phyloP scores from a whole-genome alignment of 2,888 invertebrate genomes.

The Amorpha juglandis region DNA sequence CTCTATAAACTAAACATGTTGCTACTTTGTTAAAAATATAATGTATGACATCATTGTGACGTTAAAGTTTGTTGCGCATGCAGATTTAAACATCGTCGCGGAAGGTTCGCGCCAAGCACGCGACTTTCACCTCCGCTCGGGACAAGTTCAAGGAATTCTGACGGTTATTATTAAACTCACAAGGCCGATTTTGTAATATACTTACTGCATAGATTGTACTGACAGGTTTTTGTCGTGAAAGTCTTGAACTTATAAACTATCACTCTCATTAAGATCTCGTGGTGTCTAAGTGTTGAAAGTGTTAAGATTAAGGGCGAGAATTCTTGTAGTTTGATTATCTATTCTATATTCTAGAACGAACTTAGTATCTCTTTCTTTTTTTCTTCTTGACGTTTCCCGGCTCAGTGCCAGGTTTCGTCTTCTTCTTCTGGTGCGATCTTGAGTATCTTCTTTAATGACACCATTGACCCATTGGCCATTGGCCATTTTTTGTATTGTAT shows the following conservation, averaged over 20 bases:
- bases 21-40: too few species aligned
- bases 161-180: constrained; percentile 33
- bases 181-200: constrained; percentile 45
- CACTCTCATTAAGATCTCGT: not conserved
- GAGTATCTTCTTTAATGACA: too few species aligned
- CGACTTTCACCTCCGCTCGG: constrained; percentile 49
- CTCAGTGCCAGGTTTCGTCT: too few species aligned
- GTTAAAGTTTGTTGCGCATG: constrained; percentile 4
- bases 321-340: too few species aligned
- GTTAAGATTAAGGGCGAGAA: not conserved
- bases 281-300: not conserved
- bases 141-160: constrained; percentile 54
- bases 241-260: constrained; percentile 13
- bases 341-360: too few species aligned
- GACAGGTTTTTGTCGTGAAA: constrained; percentile 29
- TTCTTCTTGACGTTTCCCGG: too few species aligned
- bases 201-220: constrained; percentile 24
- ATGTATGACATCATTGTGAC: too few species aligned
- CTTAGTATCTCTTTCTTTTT: too few species aligned
- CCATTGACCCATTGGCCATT: too few species aligned
- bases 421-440: too few species aligned
- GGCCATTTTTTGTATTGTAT: too few species aligned
- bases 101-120: constrained; percentile 26
- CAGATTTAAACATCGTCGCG: constrained; percentile 2
- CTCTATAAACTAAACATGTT: too few species aligned